Conservation (phyloP, 2,113 vertebrate species). For the Ictalurus punctatus region DNA sequence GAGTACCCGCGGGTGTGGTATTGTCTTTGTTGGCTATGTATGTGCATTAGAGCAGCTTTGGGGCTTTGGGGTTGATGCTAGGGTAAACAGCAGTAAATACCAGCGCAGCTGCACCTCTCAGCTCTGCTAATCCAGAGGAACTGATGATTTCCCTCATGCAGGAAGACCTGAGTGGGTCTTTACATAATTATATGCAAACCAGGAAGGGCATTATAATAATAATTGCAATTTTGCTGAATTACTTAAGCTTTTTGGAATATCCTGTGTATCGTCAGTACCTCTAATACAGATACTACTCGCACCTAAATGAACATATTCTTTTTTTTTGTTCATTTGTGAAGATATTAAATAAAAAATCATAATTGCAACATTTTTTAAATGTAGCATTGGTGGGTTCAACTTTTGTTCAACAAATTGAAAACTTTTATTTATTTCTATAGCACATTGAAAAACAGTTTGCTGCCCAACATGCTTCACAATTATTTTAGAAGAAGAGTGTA, state of each 20-base stretch:
- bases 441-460: too few species aligned
- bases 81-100: conserved; percentile 43
- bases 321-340: not conserved
- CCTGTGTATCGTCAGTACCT: not conserved
- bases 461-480: too few species aligned
- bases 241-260: not conserved
- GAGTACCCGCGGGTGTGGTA: not conserved
- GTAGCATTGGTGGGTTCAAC: too few species aligned
- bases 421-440: too few species aligned
- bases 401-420: too few species aligned
- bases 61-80: conserved; percentile 41
- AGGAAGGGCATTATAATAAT: not conserved
- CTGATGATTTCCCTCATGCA: conserved; percentile 21
- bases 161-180: conserved; percentile 2
- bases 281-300: not conserved
- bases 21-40: conserved; percentile 20
- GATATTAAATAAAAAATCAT: not conserved
- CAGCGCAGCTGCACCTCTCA: conserved; percentile 39
- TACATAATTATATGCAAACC: conserved; percentile 13
- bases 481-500: too few species aligned
- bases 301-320: not conserved
- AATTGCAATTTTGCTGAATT: not conserved
- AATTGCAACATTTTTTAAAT: too few species aligned
- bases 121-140: conserved; percentile 33
- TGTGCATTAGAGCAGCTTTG: conserved; percentile 32